phyloP scores from a whole-genome alignment of 2,888 invertebrate genomes.

The Drosophila gaucha region DNA sequence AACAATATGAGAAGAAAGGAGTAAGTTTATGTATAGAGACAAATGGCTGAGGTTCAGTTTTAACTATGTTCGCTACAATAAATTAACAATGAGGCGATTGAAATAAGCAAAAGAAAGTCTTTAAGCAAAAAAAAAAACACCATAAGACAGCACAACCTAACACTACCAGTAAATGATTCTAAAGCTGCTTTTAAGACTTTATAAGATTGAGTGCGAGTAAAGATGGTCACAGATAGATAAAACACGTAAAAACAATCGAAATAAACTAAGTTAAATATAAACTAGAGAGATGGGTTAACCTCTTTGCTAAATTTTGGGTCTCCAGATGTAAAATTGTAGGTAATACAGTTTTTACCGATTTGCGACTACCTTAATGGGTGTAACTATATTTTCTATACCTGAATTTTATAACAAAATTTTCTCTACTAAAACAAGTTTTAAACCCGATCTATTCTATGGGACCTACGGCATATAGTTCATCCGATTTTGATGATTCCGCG shows the following conservation, averaged over 20 bases:
- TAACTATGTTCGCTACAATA: slow-evolving; percentile 61
- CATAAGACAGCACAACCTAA: not conserved
- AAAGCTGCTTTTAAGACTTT: not conserved
- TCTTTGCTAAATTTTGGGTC: no score
- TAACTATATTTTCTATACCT: no score
- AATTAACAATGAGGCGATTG: slow-evolving; percentile 50
- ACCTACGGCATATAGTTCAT: no score
- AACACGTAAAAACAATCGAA: no score
- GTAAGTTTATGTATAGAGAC: slow-evolving; percentile 32
- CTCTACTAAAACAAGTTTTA: no score
- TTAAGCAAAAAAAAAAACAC: not conserved
- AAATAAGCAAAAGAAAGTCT: slow-evolving; percentile 2
- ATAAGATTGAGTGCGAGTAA: not conserved
- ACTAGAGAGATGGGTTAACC: no score
- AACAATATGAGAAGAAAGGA: slow-evolving; percentile 30
- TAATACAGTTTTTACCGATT: no score
- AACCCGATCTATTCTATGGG: no score
- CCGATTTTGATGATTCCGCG: no score
- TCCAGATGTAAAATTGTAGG: no score
- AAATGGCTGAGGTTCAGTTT: slow-evolving; percentile 65
- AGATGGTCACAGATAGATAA: not conserved
- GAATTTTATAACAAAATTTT: no score
- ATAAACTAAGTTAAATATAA: not conserved
- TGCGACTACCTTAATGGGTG: no score
- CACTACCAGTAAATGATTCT: not conserved